Percentiles rank a stretch among this genome's conserved stretches.
phyloP scores from a whole-genome alignment of 2,888 invertebrate species.

The Drosophila mayaguana region DNA sequence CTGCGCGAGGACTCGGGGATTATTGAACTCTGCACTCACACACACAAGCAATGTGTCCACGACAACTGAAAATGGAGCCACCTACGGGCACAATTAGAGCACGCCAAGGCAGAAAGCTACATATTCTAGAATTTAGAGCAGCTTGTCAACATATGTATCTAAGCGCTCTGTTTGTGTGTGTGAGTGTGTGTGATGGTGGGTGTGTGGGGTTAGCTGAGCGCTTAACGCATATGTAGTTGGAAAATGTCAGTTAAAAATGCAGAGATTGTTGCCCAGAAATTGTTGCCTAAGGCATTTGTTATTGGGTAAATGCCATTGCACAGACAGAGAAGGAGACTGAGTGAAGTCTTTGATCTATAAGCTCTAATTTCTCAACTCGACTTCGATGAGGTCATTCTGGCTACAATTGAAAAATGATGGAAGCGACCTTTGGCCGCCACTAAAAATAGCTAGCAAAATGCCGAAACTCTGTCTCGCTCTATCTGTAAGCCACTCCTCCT shows the following conservation, averaged over 20 bases:
- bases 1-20: conserved; percentile 13
- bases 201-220: not conserved
- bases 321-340: not conserved
- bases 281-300: not conserved
- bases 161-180: not conserved
- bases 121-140: conserved; percentile 38
- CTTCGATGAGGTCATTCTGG: not conserved
- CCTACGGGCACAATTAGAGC: conserved; percentile 26
- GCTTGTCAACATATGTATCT: not conserved
- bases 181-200: too few species aligned
- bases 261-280: not conserved
- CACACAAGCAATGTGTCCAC: conserved; percentile 1
- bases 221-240: not conserved
- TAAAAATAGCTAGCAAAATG: conserved; percentile 4
- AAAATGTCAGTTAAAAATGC: not conserved
- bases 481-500: not conserved
- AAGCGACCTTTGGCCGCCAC: not conserved
- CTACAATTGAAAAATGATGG: not conserved
- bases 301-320: not conserved
- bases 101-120: conserved; percentile 9
- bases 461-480: not conserved
- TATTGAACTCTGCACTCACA: conserved; percentile 47
- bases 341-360: not conserved
- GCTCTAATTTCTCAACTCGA: not conserved
- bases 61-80: not conserved